phyloP scores from a whole-genome alignment of 2,113 vertebrate genomes.

The Anseranas semipalmata region DNA sequence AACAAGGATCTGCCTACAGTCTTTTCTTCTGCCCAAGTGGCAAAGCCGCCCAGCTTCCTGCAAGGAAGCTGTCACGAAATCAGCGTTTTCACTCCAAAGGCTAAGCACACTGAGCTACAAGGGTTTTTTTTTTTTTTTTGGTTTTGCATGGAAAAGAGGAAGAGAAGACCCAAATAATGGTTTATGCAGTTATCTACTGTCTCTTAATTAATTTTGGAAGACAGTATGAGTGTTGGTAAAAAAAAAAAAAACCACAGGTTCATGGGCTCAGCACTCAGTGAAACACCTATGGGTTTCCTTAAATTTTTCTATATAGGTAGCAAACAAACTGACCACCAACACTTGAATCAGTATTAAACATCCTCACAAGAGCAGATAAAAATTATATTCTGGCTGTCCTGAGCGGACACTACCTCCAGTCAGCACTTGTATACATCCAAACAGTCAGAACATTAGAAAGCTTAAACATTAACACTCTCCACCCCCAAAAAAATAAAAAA shows the following conservation, averaged over 20 bases:
- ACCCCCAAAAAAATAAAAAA: not conserved
- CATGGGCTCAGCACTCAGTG: not conserved
- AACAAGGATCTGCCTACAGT: not conserved
- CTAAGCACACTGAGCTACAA: not conserved
- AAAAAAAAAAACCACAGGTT: no score
- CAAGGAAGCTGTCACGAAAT: not conserved
- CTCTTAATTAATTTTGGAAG: not conserved
- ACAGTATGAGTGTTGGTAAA: not conserved
- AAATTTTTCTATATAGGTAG: not conserved
- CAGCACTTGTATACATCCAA: accelerated
- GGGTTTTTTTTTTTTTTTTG: not conserved
- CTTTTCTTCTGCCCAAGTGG: not conserved
- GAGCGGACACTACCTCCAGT: not conserved
- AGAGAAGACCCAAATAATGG: no score
- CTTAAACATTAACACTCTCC: not conserved
- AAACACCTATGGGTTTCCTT: not conserved
- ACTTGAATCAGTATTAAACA: not conserved
- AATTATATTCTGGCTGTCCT: not conserved
- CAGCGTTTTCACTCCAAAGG: not conserved
- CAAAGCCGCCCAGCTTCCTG: not conserved
- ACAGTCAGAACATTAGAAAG: not conserved
- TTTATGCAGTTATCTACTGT: not conserved
- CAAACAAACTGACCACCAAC: not conserved
- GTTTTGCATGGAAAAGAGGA: not conserved
- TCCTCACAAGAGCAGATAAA: not conserved